Evolutionary conservation across 1,140 invertebrate genomes (phyloP), one percentile per base, ranked within the genome.

Genomic region (Mizuhopecten yessoensis): DNA sequence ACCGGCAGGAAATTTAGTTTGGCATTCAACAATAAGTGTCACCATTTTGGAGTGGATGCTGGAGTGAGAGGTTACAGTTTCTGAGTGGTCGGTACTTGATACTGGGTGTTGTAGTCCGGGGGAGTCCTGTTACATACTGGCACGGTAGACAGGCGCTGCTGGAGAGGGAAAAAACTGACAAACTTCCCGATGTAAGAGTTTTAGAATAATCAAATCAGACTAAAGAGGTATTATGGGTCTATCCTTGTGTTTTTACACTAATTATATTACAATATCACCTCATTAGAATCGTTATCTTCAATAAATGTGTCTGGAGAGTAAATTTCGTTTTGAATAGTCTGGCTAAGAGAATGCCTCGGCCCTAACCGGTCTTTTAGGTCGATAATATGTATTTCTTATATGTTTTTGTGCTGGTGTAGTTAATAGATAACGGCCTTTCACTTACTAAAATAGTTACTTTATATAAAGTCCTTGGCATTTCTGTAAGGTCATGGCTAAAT

Each of bases 71-170:
- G 57, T 20, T 49, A 49, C 13, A 49, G 45, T 75, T 75, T 75
- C 23, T 75, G 57, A 75, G 57, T 75, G 57, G 57, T 23, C 5
- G 57, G 57, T 75, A 75, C 57, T 75, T 75, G 57, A 45, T 45
- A 45, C 42, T 15, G 42, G 42, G 42, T 17, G 57, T 5, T 17
- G 57, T n/a, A 29, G 57, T 49, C 57, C 29, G 57, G 11, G 5
- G 11, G 57, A 75, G n/a, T 75, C 57, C 29, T 5, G 57, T 75
- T 75, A 75, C 57, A 29, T n/a, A 29, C 17, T 17, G 17, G 17
- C 1, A 45, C 10, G 0, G 42, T 13, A 15, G 42, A 45, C 1
- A 45, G 42, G 57, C 9, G 11, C 5, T 29, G n/a, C 57, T 29
- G n/a, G 2, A n/a, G 57, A 15, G 20, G 15, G 11, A 5, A 45